These are phyloP conservation scores for Cryptus viduatorius DNA, from an alignment of 2,888 invertebrate genomes.

Conservation along the genomic window DNA sequence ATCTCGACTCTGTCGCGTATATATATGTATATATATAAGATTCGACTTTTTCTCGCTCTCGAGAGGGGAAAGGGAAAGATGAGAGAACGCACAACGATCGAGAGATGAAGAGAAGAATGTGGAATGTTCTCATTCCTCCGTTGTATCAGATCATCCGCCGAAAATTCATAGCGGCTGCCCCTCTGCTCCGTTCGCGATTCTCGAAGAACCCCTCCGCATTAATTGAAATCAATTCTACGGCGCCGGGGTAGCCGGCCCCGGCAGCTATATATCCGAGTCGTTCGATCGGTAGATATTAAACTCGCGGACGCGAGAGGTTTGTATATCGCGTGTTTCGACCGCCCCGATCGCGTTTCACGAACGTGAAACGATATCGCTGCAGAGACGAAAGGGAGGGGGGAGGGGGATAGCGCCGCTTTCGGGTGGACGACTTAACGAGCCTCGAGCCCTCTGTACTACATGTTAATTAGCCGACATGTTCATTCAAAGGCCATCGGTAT, in stretches of 20 bases:
- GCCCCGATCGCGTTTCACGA: slow-evolving; percentile 20
- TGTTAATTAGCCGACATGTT: slow-evolving; percentile 69
- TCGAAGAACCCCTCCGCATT: slow-evolving; percentile 60
- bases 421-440: slow-evolving; percentile 58
- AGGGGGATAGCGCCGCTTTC: slow-evolving; percentile 40
- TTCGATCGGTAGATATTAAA: slow-evolving; percentile 61
- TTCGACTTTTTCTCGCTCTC: not conserved
- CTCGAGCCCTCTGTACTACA: slow-evolving; percentile 56
- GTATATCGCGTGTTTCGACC: slow-evolving; percentile 34
- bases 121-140: slow-evolving; percentile 26
- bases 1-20: not conserved
- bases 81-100: not conserved
- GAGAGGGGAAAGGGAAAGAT: slow-evolving; percentile 34
- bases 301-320: slow-evolving; percentile 43
- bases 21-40: not conserved
- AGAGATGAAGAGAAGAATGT: not conserved
- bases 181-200: slow-evolving; percentile 33
- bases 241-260: slow-evolving; percentile 70
- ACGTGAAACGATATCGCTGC: slow-evolving; percentile 31
- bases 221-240: slow-evolving; percentile 77
- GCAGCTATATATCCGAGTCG: slow-evolving; percentile 19
- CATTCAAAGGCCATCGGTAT: slow-evolving; percentile 64
- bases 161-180: slow-evolving; percentile 43
- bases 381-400: not conserved
- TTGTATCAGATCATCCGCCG: slow-evolving; percentile 66